phyloP scores from a whole-genome alignment of 1,140 invertebrate species.

The Chrysomallon squamiferum region DNA sequence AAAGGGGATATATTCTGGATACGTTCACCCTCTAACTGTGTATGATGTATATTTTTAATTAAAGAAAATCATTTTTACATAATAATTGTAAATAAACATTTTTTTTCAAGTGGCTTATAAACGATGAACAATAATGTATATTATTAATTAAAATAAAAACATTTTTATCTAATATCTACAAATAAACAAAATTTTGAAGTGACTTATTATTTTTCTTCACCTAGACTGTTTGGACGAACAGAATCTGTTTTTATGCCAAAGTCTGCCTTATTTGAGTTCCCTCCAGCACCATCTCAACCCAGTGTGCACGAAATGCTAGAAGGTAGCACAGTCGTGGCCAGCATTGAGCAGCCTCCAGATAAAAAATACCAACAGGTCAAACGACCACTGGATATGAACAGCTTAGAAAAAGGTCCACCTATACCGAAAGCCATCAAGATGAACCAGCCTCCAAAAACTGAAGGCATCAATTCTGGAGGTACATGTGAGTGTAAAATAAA shows the following conservation, averaged over 20 bases:
- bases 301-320: slow-evolving; percentile 47
- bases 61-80: too few relatives aligned
- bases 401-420: slow-evolving; percentile 55
- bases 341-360: slow-evolving; percentile 42
- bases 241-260: slow-evolving; percentile 52
- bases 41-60: too few relatives aligned
- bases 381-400: slow-evolving; percentile 47
- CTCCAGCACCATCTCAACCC: slow-evolving; percentile 15
- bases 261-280: slow-evolving; percentile 36
- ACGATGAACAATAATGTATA: too few relatives aligned
- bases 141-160: too few relatives aligned
- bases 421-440: slow-evolving; percentile 22
- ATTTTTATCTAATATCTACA: too few relatives aligned
- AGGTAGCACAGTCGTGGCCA: slow-evolving; percentile 49
- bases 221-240: slow-evolving; percentile 58
- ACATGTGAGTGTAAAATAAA: not conserved
- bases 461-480: not conserved
- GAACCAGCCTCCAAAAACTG: slow-evolving; percentile 5
- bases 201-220: too few relatives aligned
- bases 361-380: slow-evolving; percentile 43
- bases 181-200: too few relatives aligned
- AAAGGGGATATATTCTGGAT: too few relatives aligned
- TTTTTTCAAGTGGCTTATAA: too few relatives aligned
- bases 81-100: too few relatives aligned
- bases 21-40: too few relatives aligned